These are phyloP conservation scores for Nothoprocta pentlandii DNA, from an alignment of 2,113 vertebrate species.

Conservation along the genomic window DNA sequence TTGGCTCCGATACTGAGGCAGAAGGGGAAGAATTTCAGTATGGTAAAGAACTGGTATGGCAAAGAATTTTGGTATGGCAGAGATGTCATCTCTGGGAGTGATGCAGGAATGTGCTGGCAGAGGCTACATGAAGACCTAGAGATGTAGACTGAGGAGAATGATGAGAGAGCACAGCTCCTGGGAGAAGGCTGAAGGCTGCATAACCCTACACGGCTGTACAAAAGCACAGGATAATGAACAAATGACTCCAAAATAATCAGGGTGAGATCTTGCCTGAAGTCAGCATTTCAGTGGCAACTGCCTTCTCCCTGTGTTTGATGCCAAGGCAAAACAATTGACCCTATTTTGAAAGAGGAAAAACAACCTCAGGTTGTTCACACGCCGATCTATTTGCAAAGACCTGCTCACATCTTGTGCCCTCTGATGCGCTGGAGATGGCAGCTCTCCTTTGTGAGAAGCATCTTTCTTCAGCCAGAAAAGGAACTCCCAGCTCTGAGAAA, in stretches of 20 bases:
- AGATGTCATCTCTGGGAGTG: background rate
- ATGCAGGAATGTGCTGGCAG: background rate
- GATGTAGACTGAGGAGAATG: background rate
- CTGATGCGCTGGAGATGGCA: background rate
- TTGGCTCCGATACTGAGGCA: background rate
- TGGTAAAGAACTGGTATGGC: too few species aligned
- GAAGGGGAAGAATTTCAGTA: background rate
- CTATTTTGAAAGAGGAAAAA: too few species aligned
- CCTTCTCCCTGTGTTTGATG: background rate
- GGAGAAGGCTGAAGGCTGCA: background rate
- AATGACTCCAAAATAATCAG: background rate
- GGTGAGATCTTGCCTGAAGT: accelerated
- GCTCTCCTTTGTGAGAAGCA: background rate
- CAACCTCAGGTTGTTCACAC: background rate
- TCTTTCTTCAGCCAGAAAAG: background rate
- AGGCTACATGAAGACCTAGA: background rate
- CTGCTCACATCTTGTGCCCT: background rate
- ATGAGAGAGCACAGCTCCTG: background rate
- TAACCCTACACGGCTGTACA: background rate
- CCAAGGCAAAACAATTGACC: background rate
- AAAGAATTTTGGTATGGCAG: background rate
- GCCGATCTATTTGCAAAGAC: background rate
- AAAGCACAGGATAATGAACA: background rate
- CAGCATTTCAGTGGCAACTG: background rate
- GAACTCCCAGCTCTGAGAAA: background rate